Evolutionary conservation across 2,888 invertebrate species (phyloP).

Genomic region (Acanthoscelides obtectus): DNA sequence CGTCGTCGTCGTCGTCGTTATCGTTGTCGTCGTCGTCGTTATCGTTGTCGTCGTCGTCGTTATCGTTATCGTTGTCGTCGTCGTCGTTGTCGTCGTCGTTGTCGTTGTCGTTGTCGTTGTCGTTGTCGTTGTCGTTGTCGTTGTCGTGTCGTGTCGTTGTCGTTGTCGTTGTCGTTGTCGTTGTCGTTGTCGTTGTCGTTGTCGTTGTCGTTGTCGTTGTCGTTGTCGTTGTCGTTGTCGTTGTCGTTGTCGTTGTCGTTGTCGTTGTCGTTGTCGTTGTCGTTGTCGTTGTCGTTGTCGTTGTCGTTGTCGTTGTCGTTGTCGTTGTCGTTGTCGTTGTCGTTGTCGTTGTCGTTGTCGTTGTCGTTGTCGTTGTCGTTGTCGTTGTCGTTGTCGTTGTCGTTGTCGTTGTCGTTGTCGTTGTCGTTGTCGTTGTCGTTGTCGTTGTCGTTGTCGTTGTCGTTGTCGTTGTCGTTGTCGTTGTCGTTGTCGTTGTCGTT

Average conservation of each 20-base stretch:
- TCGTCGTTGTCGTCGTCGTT: slow-evolving; percentile 1
- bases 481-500: slow-evolving; percentile 1
- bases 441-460: slow-evolving; percentile 1
- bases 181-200: slow-evolving; percentile 1
- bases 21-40: slow-evolving; percentile 1
- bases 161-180: slow-evolving; percentile 1
- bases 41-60: slow-evolving; percentile 1
- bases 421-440: slow-evolving; percentile 1
- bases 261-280: slow-evolving; percentile 1
- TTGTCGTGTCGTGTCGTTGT: background rate
- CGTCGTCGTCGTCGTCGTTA: slow-evolving; percentile 1
- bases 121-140: slow-evolving; percentile 1
- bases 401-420: slow-evolving; percentile 1
- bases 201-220: slow-evolving; percentile 1
- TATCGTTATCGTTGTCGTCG: slow-evolving; percentile 1
- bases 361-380: slow-evolving; percentile 1
- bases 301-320: slow-evolving; percentile 1
- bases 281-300: slow-evolving; percentile 1
- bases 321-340: slow-evolving; percentile 1
- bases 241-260: slow-evolving; percentile 1
- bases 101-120: slow-evolving; percentile 1
- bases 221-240: slow-evolving; percentile 1
- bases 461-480: slow-evolving; percentile 1
- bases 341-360: slow-evolving; percentile 1
- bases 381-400: slow-evolving; percentile 1